These are phyloP conservation scores for Myotis planiceps DNA, from an alignment of 2,797 vertebrate species.

Conservation along the genomic window DNA sequence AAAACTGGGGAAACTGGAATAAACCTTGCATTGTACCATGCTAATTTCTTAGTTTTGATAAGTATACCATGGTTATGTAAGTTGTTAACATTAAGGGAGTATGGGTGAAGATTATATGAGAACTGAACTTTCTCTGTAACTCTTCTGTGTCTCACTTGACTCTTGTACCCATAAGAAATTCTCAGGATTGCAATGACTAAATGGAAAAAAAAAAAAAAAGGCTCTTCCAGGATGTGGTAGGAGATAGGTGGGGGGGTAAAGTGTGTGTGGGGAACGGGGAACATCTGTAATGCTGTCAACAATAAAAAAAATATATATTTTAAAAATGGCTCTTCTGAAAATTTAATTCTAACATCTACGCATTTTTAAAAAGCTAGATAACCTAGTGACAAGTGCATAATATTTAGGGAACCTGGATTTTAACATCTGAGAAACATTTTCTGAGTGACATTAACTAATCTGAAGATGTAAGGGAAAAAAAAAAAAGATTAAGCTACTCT, in stretches of 20 bases:
- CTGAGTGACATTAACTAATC: not conserved
- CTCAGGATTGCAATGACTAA: not conserved
- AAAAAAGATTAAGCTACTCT: not conserved
- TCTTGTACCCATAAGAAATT: not conserved
- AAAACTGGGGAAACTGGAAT: not conserved
- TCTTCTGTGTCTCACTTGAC: not conserved
- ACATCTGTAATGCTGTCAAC: not conserved
- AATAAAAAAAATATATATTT: not conserved
- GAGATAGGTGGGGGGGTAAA: not conserved
- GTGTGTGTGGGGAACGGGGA: not conserved
- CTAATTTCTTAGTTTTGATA: conserved; percentile 26
- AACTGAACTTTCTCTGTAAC: not conserved
- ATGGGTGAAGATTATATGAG: not conserved
- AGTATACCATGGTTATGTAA: not conserved
- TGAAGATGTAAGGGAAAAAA: not conserved
- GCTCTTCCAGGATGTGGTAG: not conserved
- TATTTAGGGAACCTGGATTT: not conserved
- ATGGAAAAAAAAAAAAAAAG: not conserved
- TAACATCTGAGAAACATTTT: not conserved
- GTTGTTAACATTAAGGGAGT: not conserved
- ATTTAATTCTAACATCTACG: not conserved
- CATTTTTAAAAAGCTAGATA: not conserved
- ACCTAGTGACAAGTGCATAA: not conserved
- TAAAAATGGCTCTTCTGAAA: not conserved
- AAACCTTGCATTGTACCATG: not conserved